These are phyloP conservation scores for Girardinus metallicus DNA, from an alignment of 2,797 vertebrate genomes.

Conservation along the genomic window DNA sequence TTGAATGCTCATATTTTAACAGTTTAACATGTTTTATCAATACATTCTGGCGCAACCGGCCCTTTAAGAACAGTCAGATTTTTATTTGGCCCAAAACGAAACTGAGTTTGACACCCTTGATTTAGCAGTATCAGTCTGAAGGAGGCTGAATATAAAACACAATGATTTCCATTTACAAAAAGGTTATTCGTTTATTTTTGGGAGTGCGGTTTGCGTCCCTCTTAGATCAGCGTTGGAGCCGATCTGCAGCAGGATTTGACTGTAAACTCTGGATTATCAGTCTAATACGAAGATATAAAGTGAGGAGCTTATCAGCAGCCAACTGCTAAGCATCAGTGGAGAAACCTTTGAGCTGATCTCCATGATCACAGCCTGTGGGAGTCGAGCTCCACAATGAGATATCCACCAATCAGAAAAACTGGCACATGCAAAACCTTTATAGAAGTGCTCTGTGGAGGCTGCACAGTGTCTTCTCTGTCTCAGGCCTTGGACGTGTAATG, in stretches of 20 bases:
- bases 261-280: not conserved
- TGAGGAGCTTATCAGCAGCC: not conserved
- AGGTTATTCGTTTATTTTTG: not conserved
- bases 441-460: conserved; percentile 53
- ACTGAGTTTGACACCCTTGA: not conserved
- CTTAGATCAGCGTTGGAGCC: not conserved
- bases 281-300: not conserved
- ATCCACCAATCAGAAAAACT: conserved; percentile 56
- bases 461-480: conserved; percentile 53
- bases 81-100: too few species aligned
- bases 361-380: conserved; percentile 39
- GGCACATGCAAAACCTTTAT: conserved; percentile 55
- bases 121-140: not conserved
- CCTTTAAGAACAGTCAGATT: too few species aligned
- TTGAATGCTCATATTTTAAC: too few species aligned
- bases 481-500: conserved; percentile 30
- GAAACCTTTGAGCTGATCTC: not conserved
- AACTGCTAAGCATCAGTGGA: conserved; percentile 4
- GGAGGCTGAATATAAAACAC: not conserved
- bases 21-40: too few species aligned
- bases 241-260: not conserved
- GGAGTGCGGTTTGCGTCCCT: not conserved
- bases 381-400: conserved; percentile 49
- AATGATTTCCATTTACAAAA: not conserved
- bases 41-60: too few species aligned